Percentiles rank a stretch among this genome's conserved stretches.
These are phyloP conservation scores for Eulemur mongoz DNA, from an alignment of 2,797 vertebrate genomes.

Conservation along the genomic window DNA sequence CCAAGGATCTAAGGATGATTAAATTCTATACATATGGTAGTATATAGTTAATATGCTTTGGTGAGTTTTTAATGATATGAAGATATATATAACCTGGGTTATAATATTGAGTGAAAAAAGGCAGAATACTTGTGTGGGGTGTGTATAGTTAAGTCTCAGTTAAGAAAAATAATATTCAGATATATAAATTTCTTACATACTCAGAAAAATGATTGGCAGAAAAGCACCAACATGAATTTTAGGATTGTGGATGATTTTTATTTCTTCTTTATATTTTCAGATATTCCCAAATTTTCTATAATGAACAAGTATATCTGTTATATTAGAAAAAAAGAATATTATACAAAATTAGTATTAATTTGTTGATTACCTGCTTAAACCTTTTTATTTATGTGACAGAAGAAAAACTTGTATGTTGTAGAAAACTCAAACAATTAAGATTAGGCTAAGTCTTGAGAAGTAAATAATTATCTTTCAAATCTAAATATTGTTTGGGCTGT, in stretches of 20 bases:
- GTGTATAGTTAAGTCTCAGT: background rate
- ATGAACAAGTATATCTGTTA: background rate
- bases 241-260: background rate
- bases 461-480: background rate
- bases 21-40: background rate
- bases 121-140: background rate
- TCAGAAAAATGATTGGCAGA: background rate
- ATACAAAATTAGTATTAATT: background rate
- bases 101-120: background rate
- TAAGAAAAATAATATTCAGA: background rate
- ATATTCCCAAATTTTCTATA: background rate
- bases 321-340: background rate
- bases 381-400: background rate
- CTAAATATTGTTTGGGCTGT: background rate
- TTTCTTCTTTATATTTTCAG: constrained; percentile 4
- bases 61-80: background rate
- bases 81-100: background rate
- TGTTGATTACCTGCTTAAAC: background rate
- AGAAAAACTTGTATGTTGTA: background rate
- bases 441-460: background rate
- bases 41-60: background rate
- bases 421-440: background rate
- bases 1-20: background rate
- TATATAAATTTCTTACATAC: background rate
- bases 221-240: background rate